Evolutionary conservation across 1,140 invertebrate species (phyloP).

Genomic region (Brachionus asplanchnoidis): DNA sequence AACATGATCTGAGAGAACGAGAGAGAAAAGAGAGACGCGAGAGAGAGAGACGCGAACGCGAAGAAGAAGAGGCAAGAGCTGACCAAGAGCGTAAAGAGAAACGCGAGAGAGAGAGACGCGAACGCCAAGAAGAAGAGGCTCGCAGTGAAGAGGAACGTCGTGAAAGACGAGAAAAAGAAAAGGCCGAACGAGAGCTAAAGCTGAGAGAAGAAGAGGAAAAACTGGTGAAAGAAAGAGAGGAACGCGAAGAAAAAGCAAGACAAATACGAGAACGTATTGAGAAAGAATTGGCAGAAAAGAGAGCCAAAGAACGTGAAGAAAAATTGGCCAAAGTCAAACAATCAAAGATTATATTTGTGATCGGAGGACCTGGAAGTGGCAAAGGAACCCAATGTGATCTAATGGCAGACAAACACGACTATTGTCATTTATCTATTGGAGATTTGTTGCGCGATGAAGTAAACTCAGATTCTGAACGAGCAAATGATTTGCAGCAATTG

Average conservation of each 20-base stretch:
- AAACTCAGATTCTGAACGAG: slow-evolving; percentile 68
- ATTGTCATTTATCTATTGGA: slow-evolving; percentile 74
- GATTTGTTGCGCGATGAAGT: slow-evolving; percentile 82
- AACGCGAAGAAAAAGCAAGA: background rate
- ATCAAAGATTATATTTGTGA: slow-evolving; percentile 30
- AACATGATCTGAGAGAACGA: background rate
- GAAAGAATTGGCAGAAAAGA: background rate
- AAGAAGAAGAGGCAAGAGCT: background rate
- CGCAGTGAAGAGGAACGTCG: background rate
- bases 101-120: background rate
- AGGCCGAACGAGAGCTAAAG: background rate
- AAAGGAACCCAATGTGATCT: slow-evolving; percentile 73
- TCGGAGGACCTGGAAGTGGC: slow-evolving; percentile 58
- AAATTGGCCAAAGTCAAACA: slow-evolving; percentile 28
- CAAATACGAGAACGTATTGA: background rate
- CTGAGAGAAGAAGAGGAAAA: background rate
- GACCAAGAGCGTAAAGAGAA: background rate
- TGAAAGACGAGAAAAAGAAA: background rate
- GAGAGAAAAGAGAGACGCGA: slow-evolving; percentile 7
- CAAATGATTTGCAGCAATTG: slow-evolving; percentile 63
- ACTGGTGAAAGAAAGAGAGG: background rate
- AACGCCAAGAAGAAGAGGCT: background rate
- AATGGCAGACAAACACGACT: slow-evolving; percentile 78
- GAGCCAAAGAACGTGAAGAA: background rate
- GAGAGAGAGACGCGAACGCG: background rate